Base-by-base conservation (phyloP, 2,888 invertebrate genomes). In the Acleris emargana region DNA sequence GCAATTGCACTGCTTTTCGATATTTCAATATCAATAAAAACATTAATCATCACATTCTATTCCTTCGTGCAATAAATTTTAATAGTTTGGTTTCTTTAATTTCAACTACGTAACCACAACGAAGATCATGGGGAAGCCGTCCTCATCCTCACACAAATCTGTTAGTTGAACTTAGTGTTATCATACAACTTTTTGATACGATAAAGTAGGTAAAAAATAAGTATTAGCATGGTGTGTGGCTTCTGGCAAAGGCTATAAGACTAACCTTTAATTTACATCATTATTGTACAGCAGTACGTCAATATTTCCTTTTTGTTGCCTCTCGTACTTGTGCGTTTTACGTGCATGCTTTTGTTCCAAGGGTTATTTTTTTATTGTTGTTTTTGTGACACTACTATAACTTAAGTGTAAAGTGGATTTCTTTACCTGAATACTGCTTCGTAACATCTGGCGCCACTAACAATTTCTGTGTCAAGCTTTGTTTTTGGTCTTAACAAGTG, bases 91-190 rank as follows among this genome's bases (percentile, higher is more conserved):
- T 38, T 0, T 38, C 0, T 28, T 28, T 1, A 25, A 3, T 25
- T 25, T 25, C 5, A 25, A 25, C 5, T 9, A 28, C 28, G 28
- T 3, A 38, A 43, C n/a, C 11, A 1, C 6, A 18, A n/a, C 18
- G 9, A 18, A 38, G 32, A 9, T 11, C 28, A 86, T 87, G 87
- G 86, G 84, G 17, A 87, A 86, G 69, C 82, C 82, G 22, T 38
- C 38, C 16, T 54, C 76, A 6, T 20, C 20, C 6, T 42, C 76
- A 6, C 73, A 73, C 32, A 43, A 75, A 58, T 71, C 78, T 76
- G 86, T 86, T 86, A 87, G 87, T 86, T 81, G 52, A 61, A 42
- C 61, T 62, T 53, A 16, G 53, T 63, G 55, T 52, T 58, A 62
- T 57, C 47, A 49, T 61, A 53, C 57, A 49, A 63, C 43, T 25